Evolutionary conservation across 1,140 invertebrate genomes (phyloP).

Genomic region (Halictus rubicundus): DNA sequence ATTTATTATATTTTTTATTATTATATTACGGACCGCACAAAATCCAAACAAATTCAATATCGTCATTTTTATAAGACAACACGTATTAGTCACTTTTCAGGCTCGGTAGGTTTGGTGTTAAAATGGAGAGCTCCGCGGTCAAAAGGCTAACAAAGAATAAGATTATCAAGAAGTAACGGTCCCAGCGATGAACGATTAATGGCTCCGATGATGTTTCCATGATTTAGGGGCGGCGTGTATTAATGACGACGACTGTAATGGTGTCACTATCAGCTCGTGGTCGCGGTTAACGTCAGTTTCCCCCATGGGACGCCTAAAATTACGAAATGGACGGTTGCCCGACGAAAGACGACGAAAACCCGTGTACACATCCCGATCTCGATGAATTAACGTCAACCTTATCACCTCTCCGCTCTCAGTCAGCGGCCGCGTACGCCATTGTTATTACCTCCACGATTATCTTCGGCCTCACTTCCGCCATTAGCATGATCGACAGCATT

Average conservation of each 20-base stretch:
- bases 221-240: slow-evolving; percentile 15
- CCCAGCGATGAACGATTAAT: slow-evolving; percentile 6
- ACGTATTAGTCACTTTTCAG: too few relatives aligned
- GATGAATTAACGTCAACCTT: slow-evolving; percentile 58
- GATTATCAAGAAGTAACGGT: too few relatives aligned
- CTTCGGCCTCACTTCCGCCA: slow-evolving; percentile 57
- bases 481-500: slow-evolving; percentile 64
- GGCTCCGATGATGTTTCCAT: slow-evolving; percentile 17
- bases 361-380: slow-evolving; percentile 40
- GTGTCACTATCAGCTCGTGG: slow-evolving; percentile 22
- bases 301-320: slow-evolving; percentile 3
- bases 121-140: too few relatives aligned
- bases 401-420: slow-evolving; percentile 44
- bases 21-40: too few relatives aligned
- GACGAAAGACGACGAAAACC: slow-evolving; percentile 38
- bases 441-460: slow-evolving; percentile 55
- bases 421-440: slow-evolving; percentile 40
- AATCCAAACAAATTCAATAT: too few relatives aligned
- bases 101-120: too few relatives aligned
- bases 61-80: too few relatives aligned
- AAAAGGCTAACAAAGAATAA: too few relatives aligned
- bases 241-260: slow-evolving; percentile 24
- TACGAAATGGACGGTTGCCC: background rate
- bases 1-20: too few relatives aligned
- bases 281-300: slow-evolving; percentile 9